Evolutionary conservation across 2,113 vertebrate genomes (phyloP).

Genomic region (Malurus melanocephalus): DNA sequence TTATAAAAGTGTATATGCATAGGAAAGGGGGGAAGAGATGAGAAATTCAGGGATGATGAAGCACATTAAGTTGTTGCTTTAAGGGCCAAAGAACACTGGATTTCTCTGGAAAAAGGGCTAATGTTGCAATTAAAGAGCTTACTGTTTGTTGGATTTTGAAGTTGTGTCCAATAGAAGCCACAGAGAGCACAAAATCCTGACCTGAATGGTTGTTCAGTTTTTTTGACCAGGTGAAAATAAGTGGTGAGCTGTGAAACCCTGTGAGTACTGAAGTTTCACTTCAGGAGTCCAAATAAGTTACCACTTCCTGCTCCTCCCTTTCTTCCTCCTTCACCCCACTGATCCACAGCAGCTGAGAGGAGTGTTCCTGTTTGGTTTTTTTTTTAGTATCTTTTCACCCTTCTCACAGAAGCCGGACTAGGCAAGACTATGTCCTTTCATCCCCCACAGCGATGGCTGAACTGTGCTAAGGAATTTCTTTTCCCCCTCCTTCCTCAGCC

Average conservation of each 20-base stretch:
- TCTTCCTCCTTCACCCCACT: neutral
- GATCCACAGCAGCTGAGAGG: neutral
- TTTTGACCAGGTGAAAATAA: constrained; percentile 3
- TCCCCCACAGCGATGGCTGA: neutral
- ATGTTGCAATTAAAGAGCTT: neutral
- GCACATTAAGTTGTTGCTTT: neutral
- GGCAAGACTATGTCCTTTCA: neutral
- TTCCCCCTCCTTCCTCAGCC: neutral
- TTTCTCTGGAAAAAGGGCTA: neutral
- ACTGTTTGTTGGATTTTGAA: neutral
- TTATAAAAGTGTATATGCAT: neutral
- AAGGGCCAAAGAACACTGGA: neutral
- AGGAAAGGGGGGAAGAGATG: neutral
- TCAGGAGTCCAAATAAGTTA: constrained; percentile 13
- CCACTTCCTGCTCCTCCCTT: constrained; percentile 32
- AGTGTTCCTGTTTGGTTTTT: neutral
- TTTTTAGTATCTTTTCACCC: neutral
- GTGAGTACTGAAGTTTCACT: neutral
- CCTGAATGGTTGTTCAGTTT: neutral
- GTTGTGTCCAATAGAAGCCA: neutral
- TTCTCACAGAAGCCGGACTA: neutral
- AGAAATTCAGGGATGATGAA: neutral
- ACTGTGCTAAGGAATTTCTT: neutral
- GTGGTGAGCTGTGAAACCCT: neutral
- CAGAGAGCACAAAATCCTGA: neutral